Evolutionary conservation across 2,888 invertebrate species (phyloP).

Genomic region (Camptogramma bilineatum): DNA sequence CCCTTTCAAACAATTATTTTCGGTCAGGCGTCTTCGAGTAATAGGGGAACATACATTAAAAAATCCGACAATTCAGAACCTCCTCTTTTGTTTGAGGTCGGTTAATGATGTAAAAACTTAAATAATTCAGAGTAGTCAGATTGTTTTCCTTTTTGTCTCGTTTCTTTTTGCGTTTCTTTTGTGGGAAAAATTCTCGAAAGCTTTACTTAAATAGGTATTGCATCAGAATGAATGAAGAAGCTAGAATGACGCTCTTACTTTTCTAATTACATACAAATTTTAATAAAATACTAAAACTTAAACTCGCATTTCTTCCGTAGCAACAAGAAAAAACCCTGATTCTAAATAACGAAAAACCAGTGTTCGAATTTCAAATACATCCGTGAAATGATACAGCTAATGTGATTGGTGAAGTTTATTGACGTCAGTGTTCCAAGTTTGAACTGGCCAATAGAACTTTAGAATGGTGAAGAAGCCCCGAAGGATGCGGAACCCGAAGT

Average conservation of each 20-base stretch:
- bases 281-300: neutral
- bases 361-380: slow-evolving; percentile 27
- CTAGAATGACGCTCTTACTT: neutral
- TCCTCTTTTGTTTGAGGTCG: too few species aligned
- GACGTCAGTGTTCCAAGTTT: slow-evolving; percentile 42
- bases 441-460: slow-evolving; percentile 46
- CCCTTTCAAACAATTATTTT: too few species aligned
- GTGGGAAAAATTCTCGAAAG: too few species aligned
- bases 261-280: neutral
- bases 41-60: too few species aligned
- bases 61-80: too few species aligned
- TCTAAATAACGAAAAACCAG: neutral
- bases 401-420: slow-evolving; percentile 47
- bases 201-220: too few species aligned
- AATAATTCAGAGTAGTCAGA: too few species aligned
- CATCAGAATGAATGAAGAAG: slow-evolving; percentile 13
- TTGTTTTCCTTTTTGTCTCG: too few species aligned
- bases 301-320: slow-evolving; percentile 8
- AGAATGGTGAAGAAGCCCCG: slow-evolving; percentile 52
- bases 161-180: too few species aligned
- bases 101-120: too few species aligned
- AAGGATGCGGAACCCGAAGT: slow-evolving; percentile 58
- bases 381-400: slow-evolving; percentile 49
- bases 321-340: neutral
- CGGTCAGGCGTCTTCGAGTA: too few species aligned